A percentile compares a stretch with the other conserved stretches of the same genome.
phyloP scores from a whole-genome alignment of 2,797 vertebrate genomes.

The Pagetopsis macropterus region DNA sequence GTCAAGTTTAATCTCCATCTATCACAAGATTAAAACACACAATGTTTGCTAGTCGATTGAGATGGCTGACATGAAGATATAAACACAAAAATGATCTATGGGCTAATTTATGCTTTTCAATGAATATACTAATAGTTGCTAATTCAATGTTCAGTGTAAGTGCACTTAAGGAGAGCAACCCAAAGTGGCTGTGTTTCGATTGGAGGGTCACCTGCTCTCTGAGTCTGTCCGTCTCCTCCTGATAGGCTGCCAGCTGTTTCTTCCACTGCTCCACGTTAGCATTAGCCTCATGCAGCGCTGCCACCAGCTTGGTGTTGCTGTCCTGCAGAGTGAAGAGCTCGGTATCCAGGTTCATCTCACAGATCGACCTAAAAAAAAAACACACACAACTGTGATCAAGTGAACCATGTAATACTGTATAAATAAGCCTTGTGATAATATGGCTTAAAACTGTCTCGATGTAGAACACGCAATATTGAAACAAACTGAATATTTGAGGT shows the following conservation, averaged over 20 bases:
- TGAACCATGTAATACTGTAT: background rate
- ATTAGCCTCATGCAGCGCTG: slow-evolving; percentile 93
- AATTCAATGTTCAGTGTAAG: background rate
- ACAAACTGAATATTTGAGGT: slow-evolving; percentile 1
- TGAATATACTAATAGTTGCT: background rate
- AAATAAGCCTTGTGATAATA: background rate
- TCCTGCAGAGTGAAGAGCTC: slow-evolving; percentile 97
- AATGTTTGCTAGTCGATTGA: background rate
- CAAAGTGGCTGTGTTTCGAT: background rate
- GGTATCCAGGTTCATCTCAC: slow-evolving; percentile 95
- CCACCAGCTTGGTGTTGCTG: slow-evolving; percentile 93
- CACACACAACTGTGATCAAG: slow-evolving; percentile 7
- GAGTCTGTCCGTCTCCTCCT: slow-evolving; percentile 91
- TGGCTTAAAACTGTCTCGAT: background rate
- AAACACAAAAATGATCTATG: too few species aligned
- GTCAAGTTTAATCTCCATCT: background rate
- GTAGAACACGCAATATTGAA: background rate
- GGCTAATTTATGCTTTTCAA: background rate
- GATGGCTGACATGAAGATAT: background rate
- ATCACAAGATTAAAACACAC: background rate
- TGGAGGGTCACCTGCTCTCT: slow-evolving; percentile 85
- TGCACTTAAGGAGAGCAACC: background rate
- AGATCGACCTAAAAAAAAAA: slow-evolving; percentile 87
- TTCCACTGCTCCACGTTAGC: slow-evolving; percentile 96
- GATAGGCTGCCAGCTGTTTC: slow-evolving; percentile 92